phyloP scores from a whole-genome alignment of 2,888 invertebrate species.

The Leucophenga montana region DNA sequence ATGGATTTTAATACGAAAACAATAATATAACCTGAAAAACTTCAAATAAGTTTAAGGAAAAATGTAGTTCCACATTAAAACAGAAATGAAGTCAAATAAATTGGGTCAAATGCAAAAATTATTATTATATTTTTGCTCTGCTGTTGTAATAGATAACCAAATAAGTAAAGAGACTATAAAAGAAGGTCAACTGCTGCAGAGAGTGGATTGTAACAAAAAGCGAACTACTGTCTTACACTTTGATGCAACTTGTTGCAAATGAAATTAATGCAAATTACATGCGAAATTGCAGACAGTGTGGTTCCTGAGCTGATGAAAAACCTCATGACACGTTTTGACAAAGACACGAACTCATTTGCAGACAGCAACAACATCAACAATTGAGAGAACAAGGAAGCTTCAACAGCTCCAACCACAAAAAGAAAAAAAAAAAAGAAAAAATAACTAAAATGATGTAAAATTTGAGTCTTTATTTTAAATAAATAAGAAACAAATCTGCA shows the following conservation, averaged over 20 bases:
- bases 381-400: constrained; percentile 38
- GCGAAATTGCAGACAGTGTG: constrained; percentile 25
- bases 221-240: constrained; percentile 48
- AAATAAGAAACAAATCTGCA: constrained; percentile 20
- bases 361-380: constrained; percentile 33
- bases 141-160: no score
- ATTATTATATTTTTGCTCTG: no score
- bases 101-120: no score
- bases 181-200: no score
- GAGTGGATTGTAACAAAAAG: neutral
- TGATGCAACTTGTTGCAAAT: constrained; percentile 14
- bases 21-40: no score
- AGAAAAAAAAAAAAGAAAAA: neutral
- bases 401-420: constrained; percentile 32
- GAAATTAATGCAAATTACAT: constrained; percentile 59
- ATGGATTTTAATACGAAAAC: no score
- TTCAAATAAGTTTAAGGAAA: no score
- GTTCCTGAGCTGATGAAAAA: neutral
- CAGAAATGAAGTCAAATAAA: no score
- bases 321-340: constrained; percentile 26
- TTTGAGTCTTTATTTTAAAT: constrained; percentile 36
- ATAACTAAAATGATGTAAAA: constrained; percentile 22
- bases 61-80: no score
- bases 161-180: no score
- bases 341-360: constrained; percentile 50